phyloP scores from a whole-genome alignment of 2,113 vertebrate species.

The Thunnus maccoyii region DNA sequence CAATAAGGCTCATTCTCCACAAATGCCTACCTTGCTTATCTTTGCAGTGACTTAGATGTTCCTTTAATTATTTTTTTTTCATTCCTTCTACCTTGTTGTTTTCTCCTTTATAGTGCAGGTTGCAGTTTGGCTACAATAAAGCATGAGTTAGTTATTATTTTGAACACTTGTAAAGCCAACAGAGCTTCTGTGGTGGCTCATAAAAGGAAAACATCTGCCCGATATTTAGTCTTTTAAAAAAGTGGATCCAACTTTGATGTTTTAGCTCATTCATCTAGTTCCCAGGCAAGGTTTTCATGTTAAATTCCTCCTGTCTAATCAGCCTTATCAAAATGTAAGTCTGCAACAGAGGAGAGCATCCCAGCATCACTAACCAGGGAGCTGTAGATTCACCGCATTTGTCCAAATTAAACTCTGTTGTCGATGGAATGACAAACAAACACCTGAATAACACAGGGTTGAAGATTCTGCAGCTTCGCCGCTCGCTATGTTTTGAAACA shows the following conservation, averaged over 20 bases:
- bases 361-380: background rate
- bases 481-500: conserved; percentile 25
- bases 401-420: conserved; percentile 34
- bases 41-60: conserved; percentile 22
- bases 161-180: background rate
- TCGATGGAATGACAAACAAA: conserved; percentile 41
- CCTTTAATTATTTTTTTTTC: conserved; percentile 27
- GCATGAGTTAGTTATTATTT: background rate
- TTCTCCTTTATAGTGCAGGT: background rate
- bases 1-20: conserved; percentile 62
- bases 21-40: conserved; percentile 51
- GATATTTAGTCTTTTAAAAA: background rate
- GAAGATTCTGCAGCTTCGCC: conserved; percentile 9
- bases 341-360: conserved; percentile 14
- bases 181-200: background rate
- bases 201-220: background rate
- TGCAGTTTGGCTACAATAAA: conserved; percentile 8
- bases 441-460: conserved; percentile 16
- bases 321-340: too few species aligned
- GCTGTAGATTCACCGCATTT: conserved; percentile 45
- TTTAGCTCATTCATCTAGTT: conserved; percentile 2
- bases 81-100: background rate
- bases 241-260: background rate
- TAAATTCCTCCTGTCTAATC: background rate
- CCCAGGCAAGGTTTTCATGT: background rate